Base-by-base conservation (phyloP, 2,888 invertebrate species). In the Tipula helvola region DNA sequence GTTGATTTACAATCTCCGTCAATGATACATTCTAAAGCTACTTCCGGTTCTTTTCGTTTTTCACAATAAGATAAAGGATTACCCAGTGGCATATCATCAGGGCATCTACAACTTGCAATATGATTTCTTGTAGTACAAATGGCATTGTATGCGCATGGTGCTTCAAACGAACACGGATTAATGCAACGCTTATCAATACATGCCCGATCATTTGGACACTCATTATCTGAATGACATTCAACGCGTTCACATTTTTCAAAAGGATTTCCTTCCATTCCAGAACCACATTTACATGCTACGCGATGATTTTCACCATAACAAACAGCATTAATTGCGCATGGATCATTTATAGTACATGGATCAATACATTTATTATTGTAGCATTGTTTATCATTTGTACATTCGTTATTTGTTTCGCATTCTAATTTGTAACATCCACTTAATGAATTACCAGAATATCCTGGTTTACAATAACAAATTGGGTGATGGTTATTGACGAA, bases 391-490 rank as follows among this genome's bases (percentile, higher is more conserved):
- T 95, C 95, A 88, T 95, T 93, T n/a, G 94, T 92, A 90, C 97
- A 97, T 90, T 97, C 97, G 83, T 93, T 94, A 90, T 97, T 96
- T 36, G 95, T 94, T 90, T 95, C 94, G 90, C 98, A 98, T 86
- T 96, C 96, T 89, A 96, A 93, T 93, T 96, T 95, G 39, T 93
- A 92, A 90, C 97, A 97, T 86, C 96, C 96, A 87, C 93, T 93
- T 91, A 96, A 96, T 28, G 97, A 96, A 91, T 97, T 96, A 89
- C 97, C 97, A 71, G 96, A 96, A 91, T 94, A 97, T 86, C 96
- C 97, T 52, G 95, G 93, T 89, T 94, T 93, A 90, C 97, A 98
- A 89, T 93, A 95, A 90, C 97, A 98, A 16, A 96, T 95, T 16
- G 97, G 96, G 91, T 96, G 96, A 90, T 98, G 97, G 90, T 96